These are phyloP conservation scores for Pardosa pseudoannulata DNA, from an alignment of 2,888 invertebrate genomes.

Conservation along the genomic window DNA sequence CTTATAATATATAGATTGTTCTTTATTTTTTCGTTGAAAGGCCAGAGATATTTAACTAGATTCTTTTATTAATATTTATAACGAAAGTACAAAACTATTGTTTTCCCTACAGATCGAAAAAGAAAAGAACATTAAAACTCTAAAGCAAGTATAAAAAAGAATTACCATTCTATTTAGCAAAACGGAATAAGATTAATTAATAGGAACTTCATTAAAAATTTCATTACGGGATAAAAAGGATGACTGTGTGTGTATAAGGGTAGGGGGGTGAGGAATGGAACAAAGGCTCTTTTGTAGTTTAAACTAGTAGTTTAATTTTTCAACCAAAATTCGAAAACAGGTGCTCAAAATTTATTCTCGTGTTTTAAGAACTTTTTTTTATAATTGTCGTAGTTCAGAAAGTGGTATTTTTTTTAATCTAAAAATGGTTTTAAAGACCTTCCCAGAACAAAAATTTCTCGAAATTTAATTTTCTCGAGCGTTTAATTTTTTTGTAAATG, in stretches of 20 bases:
- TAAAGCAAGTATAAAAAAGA: neutral
- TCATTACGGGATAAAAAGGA: neutral
- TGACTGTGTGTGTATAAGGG: no score
- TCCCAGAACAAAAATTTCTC: neutral
- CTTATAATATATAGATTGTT: no score
- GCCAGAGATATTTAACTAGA: no score
- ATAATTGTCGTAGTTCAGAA: neutral
- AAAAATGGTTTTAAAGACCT: neutral
- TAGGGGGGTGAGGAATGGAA: no score
- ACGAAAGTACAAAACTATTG: no score
- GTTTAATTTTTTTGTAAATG: neutral
- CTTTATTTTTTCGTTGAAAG: no score
- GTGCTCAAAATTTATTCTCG: neutral
- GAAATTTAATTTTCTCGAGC: neutral
- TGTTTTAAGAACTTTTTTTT: neutral
- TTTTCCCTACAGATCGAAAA: no score
- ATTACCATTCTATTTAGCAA: neutral
- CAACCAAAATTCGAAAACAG: conserved; percentile 16
- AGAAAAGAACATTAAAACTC: no score
- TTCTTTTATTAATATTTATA: no score
- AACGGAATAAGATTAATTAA: conserved; percentile 12
- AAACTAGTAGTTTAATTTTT: conserved; percentile 1
- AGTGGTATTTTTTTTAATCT: neutral
- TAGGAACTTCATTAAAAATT: neutral
- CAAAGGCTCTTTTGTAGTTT: conserved; percentile 2